Base-by-base conservation (phyloP, 2,888 invertebrate genomes). In the Allygus modestus region DNA sequence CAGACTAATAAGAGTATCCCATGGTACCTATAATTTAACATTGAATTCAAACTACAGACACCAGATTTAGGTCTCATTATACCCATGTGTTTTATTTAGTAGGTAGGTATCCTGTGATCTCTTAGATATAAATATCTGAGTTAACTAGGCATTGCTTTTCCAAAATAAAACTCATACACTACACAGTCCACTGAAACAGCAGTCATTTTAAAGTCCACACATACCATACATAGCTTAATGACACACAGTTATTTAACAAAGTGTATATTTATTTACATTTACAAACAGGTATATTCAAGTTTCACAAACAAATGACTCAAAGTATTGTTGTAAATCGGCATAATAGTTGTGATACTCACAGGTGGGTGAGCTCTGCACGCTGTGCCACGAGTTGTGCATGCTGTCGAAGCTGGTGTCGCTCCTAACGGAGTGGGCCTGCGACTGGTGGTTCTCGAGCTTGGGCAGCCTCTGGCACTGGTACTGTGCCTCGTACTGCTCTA, bases 401-500 rank as follows among this genome's bases (percentile, higher is more conserved):
- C 79, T 58, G 33, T 79, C 79, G 28, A 77, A 77, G 75, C 75
- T 77, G 33, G 79, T 37, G 33, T 79, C 79, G 26, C 79, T 79
- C 33, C 79, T 4, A 0, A 43, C 43, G 0, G 79, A 54, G 65
- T 65, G 7, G 5, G 65, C 9, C 54, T 51, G 54, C 4, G 58
- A 23, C 58, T 79, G 79, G 58, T 79, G 51, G 79, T 58, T 79
- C 28, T 79, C 58, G 23, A 79, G 58, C 58, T 58, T 79, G 31
- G 79, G 58, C 12, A 58, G 58, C 26, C 79, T 26, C 51, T 54
- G 79, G 28, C 79, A 58, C 33, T 79, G 79, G 58, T 33, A 58
- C 23, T 54, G 79, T 5, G 28, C 20, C n/a, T 79, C 58, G 17
- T 20, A 58, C 33, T 26, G 79, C 28, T 58, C 79, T 7, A 75